Percentiles rank a stretch among this genome's conserved stretches.
phyloP scores from a whole-genome alignment of 2,888 invertebrate genomes.

The Theretra japonica region DNA sequence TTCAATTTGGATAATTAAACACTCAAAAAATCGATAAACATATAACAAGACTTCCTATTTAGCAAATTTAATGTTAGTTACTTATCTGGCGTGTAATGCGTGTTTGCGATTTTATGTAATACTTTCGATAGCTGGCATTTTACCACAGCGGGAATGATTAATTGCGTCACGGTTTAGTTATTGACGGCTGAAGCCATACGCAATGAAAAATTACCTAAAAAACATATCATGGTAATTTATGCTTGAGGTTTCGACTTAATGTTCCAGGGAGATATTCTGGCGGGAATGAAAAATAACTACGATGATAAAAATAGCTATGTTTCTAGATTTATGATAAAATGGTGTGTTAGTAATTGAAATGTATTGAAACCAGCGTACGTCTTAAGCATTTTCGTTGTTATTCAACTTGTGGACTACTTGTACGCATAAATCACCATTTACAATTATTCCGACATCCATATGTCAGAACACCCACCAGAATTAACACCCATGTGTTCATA shows the following conservation, averaged over 20 bases:
- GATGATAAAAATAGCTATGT: not conserved
- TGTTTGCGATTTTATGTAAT: not conserved
- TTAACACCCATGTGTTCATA: too few relatives aligned
- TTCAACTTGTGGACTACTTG: too few relatives aligned
- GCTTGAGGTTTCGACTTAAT: not conserved
- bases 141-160: constrained; percentile 1
- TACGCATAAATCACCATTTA: too few relatives aligned
- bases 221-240: not conserved
- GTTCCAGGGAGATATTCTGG: not conserved
- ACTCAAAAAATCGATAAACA: too few relatives aligned
- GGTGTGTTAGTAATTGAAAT: too few relatives aligned
- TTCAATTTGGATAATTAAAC: too few relatives aligned
- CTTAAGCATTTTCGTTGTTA: too few relatives aligned
- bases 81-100: not conserved
- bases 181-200: not conserved
- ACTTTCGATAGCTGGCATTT: not conserved
- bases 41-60: too few relatives aligned
- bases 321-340: not conserved
- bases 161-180: not conserved
- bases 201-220: not conserved
- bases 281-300: not conserved
- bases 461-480: too few relatives aligned
- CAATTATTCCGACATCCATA: too few relatives aligned
- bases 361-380: too few relatives aligned
- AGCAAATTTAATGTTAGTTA: too few relatives aligned